Percentiles rank a stretch among this genome's conserved stretches.
Evolutionary conservation across 2,888 invertebrate species (phyloP).

Genomic region (Meloe dianella): DNA sequence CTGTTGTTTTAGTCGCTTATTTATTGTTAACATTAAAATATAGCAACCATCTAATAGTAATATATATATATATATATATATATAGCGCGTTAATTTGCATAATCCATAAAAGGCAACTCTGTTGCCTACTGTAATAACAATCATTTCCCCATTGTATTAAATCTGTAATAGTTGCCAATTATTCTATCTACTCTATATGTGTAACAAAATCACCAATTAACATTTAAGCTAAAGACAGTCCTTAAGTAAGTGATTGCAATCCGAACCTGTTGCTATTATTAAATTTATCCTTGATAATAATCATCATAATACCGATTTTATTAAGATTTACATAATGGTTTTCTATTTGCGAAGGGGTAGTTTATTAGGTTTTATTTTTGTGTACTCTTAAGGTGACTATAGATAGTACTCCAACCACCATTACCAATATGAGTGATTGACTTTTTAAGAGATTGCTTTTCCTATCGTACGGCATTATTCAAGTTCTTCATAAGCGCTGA

Average conservation of each 20-base stretch:
- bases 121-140: background rate
- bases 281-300: background rate
- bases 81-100: conserved; percentile 13
- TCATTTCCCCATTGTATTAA: conserved; percentile 6
- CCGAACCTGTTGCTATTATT: conserved; percentile 29
- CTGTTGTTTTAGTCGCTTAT: background rate
- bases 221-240: conserved; percentile 20
- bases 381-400: conserved; percentile 7
- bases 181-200: conserved; percentile 3
- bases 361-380: conserved; percentile 10
- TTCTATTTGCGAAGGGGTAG: conserved; percentile 19
- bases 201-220: conserved; percentile 24
- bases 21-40: background rate
- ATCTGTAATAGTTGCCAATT: conserved; percentile 18
- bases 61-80: too few relatives aligned
- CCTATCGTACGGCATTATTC: conserved; percentile 49
- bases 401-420: conserved; percentile 26
- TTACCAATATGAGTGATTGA: conserved; percentile 51
- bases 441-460: conserved; percentile 56
- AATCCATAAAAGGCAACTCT: conserved; percentile 19
- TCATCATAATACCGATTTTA: background rate
- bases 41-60: background rate
- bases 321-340: conserved; percentile 6
- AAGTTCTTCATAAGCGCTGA: conserved; percentile 55
- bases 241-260: conserved; percentile 17